Base-by-base conservation (phyloP, 2,888 invertebrate genomes). In the Habrosyne pyritoides region DNA sequence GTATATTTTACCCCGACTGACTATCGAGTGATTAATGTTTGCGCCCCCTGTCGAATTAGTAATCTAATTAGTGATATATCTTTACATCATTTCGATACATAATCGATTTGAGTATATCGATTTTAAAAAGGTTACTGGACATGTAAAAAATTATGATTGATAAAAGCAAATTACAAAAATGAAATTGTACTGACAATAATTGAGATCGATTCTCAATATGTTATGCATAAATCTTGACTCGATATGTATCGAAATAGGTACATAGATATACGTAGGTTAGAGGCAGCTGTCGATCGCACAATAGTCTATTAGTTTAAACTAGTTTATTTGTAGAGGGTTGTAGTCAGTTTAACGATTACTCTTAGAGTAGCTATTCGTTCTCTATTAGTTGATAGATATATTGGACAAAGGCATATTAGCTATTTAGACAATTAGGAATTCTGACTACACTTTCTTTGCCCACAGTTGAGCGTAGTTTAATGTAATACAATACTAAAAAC, bases 1-100 rank as follows among this genome's bases (percentile, higher is more conserved):
- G 48, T 14, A 30, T 50, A 30, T 10, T 10, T n/a, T 49, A 49
- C 21, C 24, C 48, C 14, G 48, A 49, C 48, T 49, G 48, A 49
- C 14, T n/a, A n/a, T n/a, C 33, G n/a, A 33, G n/a, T 33, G 33
- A 33, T 33, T n/a, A n/a, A n/a, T n/a, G 24, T 5, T 24, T 24
- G 24, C 18, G 42, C 8, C 42, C 2, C 18, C 14, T 42, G 7
- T 42, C 14, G 36, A 42, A 14, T 2, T 14, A 42, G 18, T 36
- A n/a, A 14, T 33, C 33, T 3, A 33, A 33, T 33, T 33, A 33
- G n/a, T 2, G 2, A n/a, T 10, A 14, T 10, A 4, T 36, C 4
- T 24, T 3, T 24, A 24, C 24, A 24, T 7, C 14, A 6, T 14
- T 14, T 5, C 18, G 14, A 18, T 42, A 42, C 18, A 42, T 42